Evolutionary conservation across 1,140 invertebrate genomes (phyloP), one percentile per base, ranked within the genome.

Genomic region (Euura saliciscinereae): DNA sequence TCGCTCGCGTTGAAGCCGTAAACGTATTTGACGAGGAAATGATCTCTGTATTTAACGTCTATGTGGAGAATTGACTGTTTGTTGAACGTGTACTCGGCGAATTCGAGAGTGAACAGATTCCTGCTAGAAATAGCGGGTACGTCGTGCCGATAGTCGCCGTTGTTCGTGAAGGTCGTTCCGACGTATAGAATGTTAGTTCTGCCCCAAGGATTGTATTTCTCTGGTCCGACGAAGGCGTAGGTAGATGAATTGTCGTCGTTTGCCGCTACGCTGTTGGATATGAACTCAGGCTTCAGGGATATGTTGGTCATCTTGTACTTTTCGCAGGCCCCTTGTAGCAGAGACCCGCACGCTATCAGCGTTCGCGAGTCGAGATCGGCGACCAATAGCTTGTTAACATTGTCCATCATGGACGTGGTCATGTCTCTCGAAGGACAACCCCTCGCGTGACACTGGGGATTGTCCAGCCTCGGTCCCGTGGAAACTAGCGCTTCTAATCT

Each of bases 1-100:
- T 96, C 94, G 79, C 93, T 96, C 2, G 96, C 95, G 85, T 97
- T 96, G 82, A 99, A 99, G 8, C 97, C 97, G 87, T 98, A 98
- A 2, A 98, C 91, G 85, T 99, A 99, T 81, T 96, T 93, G 42
- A 99, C 96, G 6, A 98, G 89, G 87, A 97, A 98, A 83, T 97
- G 96, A 87, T 98, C 97, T 72, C 96, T 91, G 85, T 97, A 97
- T 82, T 97, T 97, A 8, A 97, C 96, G 88, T 98, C 96, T 73
- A 98, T 97, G 76, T 93, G 92, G n/a, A 97, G 89, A 66, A 93
- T 90, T 44, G 96, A 96, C 83, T 97, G 94, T 82, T 96, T 94
- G 28, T 92, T 93, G 81, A 97, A 97, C 2, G 94, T 94, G 75
- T 91, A 93, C 83, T 97, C 94, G 0, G 95, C 93, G 65, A 95